Evolutionary conservation across 2,113 vertebrate genomes (phyloP).

Genomic region (Anas platyrhynchos): DNA sequence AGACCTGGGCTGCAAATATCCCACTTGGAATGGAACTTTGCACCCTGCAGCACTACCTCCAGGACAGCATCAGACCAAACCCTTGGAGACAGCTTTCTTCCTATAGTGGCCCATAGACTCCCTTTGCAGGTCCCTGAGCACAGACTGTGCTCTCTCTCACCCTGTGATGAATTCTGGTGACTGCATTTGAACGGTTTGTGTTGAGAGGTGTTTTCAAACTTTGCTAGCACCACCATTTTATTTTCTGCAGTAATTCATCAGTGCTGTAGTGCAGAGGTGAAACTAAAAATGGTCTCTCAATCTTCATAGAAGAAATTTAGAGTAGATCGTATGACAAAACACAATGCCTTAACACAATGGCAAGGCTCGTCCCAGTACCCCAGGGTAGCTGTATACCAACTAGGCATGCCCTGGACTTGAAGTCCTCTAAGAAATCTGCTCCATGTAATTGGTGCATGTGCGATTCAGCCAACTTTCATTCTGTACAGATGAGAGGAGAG

Average conservation of each 20-base stretch:
- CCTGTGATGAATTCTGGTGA: neutral
- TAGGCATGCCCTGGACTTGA: neutral
- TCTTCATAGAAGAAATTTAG: neutral
- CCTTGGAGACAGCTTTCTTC: too few relatives aligned
- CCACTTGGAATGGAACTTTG: neutral
- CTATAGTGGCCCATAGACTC: neutral
- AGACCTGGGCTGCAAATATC: neutral
- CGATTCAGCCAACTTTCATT: neutral
- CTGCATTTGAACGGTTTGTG: neutral
- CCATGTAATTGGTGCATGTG: neutral
- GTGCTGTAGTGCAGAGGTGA: neutral
- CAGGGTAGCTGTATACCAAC: neutral
- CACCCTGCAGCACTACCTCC: neutral
- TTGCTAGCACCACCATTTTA: neutral
- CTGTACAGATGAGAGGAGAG: neutral
- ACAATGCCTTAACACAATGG: fast-evolving
- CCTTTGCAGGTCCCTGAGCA: neutral
- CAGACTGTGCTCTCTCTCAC: neutral
- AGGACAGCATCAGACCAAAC: neutral
- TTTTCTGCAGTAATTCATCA: neutral
- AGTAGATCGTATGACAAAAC: neutral
- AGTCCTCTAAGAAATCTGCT: neutral
- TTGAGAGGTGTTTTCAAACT: neutral
- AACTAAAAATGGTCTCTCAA: neutral
- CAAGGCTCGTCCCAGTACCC: fast-evolving